Conservation (phyloP, 2,888 invertebrate genomes). For the Callyntrura sp. region DNA sequence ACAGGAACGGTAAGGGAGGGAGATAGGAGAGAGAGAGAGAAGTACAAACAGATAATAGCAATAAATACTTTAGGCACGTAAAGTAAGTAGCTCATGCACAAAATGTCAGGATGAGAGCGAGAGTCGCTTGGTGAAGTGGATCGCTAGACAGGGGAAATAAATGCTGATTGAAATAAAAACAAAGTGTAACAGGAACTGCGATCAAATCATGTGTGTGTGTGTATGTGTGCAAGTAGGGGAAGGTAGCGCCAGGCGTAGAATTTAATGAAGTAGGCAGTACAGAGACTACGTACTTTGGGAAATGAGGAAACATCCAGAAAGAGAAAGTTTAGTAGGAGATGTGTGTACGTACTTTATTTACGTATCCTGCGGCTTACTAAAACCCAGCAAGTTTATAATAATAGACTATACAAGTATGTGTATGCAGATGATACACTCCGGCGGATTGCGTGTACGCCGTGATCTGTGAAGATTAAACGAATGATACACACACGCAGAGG, state of each 20-base stretch:
- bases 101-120: conserved; percentile 28
- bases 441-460: neutral
- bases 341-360: conserved; percentile 1
- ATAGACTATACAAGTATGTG: conserved; percentile 3
- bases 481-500: neutral
- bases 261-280: neutral
- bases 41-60: conserved; percentile 30
- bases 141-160: neutral
- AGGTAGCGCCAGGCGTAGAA: neutral
- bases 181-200: conserved; percentile 32
- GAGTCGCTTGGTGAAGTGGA: neutral
- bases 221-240: neutral
- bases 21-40: neutral
- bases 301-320: neutral
- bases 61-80: conserved; percentile 48
- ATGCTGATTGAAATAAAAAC: conserved; percentile 44
- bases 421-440: neutral
- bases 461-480: conserved; percentile 16
- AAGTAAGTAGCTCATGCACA: conserved; percentile 42
- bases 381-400: neutral
- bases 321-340: neutral
- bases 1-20: too few species aligned
- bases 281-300: neutral
- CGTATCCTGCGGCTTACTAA: conserved; percentile 16
- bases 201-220: conserved; percentile 19